Evolutionary conservation across 2,113 vertebrate genomes (phyloP).

Genomic region (Prolemur simus): DNA sequence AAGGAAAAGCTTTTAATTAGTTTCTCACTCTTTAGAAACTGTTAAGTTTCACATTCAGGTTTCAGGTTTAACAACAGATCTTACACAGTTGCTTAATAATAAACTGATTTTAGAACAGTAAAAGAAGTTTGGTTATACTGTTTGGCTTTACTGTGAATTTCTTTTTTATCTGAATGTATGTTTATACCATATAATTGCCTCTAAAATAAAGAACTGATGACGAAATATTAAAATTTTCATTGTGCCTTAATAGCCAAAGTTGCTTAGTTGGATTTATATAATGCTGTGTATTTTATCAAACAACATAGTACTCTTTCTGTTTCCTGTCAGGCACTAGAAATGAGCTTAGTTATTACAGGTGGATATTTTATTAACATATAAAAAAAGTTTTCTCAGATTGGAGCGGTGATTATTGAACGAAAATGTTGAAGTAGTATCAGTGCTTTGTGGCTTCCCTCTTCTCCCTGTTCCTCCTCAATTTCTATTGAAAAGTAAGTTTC

Average conservation of each 20-base stretch:
- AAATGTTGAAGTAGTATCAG: neutral
- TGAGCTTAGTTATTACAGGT: neutral
- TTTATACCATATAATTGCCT: neutral
- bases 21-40: slow-evolving; percentile 38
- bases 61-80: slow-evolving; percentile 14
- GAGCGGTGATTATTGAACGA: neutral
- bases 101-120: slow-evolving; percentile 15
- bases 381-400: slow-evolving; percentile 37
- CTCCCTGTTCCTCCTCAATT: neutral
- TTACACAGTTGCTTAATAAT: neutral
- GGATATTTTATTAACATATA: slow-evolving; percentile 7
- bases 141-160: slow-evolving; percentile 17
- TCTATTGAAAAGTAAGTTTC: slow-evolving; percentile 69
- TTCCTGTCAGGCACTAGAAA: slow-evolving; percentile 38
- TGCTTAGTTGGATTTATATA: neutral
- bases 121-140: neutral
- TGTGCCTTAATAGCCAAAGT: neutral
- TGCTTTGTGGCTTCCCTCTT: neutral
- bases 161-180: neutral
- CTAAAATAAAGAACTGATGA: slow-evolving; percentile 40
- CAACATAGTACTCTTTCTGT: neutral
- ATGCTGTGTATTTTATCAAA: slow-evolving; percentile 9
- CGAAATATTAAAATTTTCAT: slow-evolving; percentile 22
- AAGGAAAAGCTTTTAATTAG: slow-evolving; percentile 23
- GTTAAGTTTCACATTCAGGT: slow-evolving; percentile 21